These are phyloP conservation scores for Hystrix brachyura DNA, from an alignment of 2,113 vertebrate genomes.

Conservation along the genomic window DNA sequence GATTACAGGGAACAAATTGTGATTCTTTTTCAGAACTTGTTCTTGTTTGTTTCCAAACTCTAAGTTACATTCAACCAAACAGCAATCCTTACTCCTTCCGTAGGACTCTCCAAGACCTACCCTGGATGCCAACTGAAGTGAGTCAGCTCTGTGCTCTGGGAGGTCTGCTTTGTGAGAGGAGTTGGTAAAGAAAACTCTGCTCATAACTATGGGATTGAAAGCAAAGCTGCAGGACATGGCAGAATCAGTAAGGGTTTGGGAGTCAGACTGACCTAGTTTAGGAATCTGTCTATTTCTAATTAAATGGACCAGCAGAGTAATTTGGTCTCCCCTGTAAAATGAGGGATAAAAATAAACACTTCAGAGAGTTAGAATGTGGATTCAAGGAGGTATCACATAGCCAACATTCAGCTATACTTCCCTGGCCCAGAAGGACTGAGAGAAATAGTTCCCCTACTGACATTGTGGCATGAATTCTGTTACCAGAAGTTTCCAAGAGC, in stretches of 20 bases:
- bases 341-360: conserved; percentile 58
- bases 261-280: background rate
- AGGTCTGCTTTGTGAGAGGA: background rate
- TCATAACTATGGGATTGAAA: background rate
- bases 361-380: background rate
- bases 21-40: background rate
- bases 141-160: background rate
- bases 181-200: background rate
- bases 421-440: background rate
- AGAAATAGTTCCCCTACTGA: background rate
- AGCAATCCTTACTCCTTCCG: background rate
- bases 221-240: background rate
- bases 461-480: background rate
- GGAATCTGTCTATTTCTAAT: conserved; percentile 46
- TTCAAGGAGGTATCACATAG: background rate
- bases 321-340: conserved; percentile 56
- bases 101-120: background rate
- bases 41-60: background rate
- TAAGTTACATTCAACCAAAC: background rate
- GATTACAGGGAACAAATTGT: background rate
- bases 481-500: background rate
- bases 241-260: background rate
- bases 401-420: background rate
- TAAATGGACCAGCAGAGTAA: conserved; percentile 58
- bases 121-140: background rate